These are phyloP conservation scores for Gobius niger DNA, from an alignment of 2,113 vertebrate genomes.

Conservation along the genomic window DNA sequence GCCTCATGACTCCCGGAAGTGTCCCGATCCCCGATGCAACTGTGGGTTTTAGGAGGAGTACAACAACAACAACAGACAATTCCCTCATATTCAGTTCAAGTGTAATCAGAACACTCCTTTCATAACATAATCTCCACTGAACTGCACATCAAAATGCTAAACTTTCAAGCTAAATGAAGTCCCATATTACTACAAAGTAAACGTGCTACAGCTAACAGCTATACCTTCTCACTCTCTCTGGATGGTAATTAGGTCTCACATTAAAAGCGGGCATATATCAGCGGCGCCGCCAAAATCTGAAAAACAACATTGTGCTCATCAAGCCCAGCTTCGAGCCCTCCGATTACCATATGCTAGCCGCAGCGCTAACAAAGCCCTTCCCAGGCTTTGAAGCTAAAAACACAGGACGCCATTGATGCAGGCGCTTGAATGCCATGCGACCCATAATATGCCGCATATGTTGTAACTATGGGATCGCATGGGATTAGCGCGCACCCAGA, in stretches of 20 bases:
- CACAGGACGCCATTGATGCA: conserved; percentile 62
- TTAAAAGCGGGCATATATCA: conserved; percentile 32
- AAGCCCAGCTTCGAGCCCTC: conserved; percentile 30
- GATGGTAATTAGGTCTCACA: conserved; percentile 33
- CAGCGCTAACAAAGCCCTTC: conserved; percentile 46
- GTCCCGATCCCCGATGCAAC: too few species aligned
- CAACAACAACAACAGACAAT: too few species aligned
- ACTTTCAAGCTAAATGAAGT: too few species aligned
- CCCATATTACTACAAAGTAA: neutral
- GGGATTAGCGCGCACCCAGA: conserved; percentile 23
- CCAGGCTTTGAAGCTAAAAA: conserved; percentile 51
- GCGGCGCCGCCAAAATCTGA: conserved; percentile 29
- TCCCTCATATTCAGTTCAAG: too few species aligned
- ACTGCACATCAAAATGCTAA: too few species aligned
- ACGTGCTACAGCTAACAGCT: neutral
- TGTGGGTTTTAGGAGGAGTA: too few species aligned
- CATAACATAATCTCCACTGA: too few species aligned
- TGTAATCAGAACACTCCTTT: too few species aligned
- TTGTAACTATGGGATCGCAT: conserved; percentile 60
- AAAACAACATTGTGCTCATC: conserved; percentile 45
- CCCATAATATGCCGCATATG: conserved; percentile 66
- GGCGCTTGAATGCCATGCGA: conserved; percentile 45
- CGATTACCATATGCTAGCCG: conserved; percentile 54
- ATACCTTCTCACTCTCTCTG: conserved; percentile 5
- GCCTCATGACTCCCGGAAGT: too few species aligned